These are phyloP conservation scores for Orussus abietinus DNA, from an alignment of 1,140 invertebrate species.

Conservation along the genomic window DNA sequence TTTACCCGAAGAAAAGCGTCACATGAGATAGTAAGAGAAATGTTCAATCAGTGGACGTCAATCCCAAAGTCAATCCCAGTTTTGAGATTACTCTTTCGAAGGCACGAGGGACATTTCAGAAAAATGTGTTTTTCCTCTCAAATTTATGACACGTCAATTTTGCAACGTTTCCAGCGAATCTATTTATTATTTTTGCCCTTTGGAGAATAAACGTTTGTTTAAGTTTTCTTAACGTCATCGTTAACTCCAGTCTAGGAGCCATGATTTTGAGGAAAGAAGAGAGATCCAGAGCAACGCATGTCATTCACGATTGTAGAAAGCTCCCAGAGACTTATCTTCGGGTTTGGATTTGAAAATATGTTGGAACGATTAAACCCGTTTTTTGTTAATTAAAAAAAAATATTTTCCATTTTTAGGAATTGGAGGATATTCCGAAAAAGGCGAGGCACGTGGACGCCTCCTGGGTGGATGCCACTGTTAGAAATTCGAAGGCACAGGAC, in stretches of 20 bases:
- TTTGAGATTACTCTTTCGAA: too few species aligned
- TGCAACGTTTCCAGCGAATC: too few species aligned
- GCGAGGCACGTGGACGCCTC: slow-evolving; percentile 36
- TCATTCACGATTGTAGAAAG: slow-evolving; percentile 33
- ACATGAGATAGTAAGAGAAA: too few species aligned
- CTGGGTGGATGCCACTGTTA: slow-evolving; percentile 34
- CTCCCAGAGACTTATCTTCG: slow-evolving; percentile 23
- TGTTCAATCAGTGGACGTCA: too few species aligned
- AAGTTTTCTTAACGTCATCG: background rate
- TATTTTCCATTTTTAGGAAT: slow-evolving; percentile 23
- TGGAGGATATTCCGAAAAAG: slow-evolving; percentile 24
- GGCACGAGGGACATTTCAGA: too few species aligned
- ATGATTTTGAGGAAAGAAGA: slow-evolving; percentile 21
- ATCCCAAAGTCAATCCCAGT: too few species aligned
- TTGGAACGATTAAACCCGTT: slow-evolving; percentile 14
- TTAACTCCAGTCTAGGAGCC: slow-evolving; percentile 9
- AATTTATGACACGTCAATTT: too few species aligned
- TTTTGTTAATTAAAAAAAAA: slow-evolving; percentile 3
- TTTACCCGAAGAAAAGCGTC: too few species aligned
- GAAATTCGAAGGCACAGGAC: slow-evolving; percentile 17
- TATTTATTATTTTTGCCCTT: too few species aligned
- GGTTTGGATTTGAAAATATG: too few species aligned
- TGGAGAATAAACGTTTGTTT: background rate
- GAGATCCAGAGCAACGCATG: slow-evolving; percentile 25
- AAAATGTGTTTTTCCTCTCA: too few species aligned